Evolutionary conservation across 2,888 invertebrate genomes (phyloP).

Genomic region (Hypena proboscidalis): DNA sequence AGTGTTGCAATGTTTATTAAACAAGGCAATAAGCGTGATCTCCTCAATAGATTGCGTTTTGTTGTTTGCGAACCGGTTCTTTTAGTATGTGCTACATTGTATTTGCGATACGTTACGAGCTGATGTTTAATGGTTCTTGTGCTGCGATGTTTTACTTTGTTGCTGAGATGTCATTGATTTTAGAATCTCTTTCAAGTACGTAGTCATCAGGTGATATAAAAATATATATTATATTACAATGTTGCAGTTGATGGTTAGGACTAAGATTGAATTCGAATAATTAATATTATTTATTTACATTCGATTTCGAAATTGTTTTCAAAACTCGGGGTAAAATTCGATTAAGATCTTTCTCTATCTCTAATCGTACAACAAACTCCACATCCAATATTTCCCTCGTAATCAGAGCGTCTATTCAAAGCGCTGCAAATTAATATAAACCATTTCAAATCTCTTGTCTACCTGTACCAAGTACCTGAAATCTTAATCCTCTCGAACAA

Average conservation of each 20-base stretch:
- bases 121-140: constrained; percentile 11
- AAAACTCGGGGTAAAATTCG: too few relatives aligned
- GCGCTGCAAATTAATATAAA: too few relatives aligned
- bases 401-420: too few relatives aligned
- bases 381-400: too few relatives aligned
- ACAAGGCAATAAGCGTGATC: constrained; percentile 77
- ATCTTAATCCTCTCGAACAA: constrained; percentile 42
- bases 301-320: too few relatives aligned
- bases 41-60: constrained; percentile 51
- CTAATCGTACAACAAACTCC: too few relatives aligned
- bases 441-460: constrained; percentile 13
- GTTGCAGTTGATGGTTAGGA: neutral
- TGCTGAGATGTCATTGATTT: constrained; percentile 9
- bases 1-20: constrained; percentile 84
- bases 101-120: constrained; percentile 5
- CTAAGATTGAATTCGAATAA: neutral
- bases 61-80: constrained; percentile 49
- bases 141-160: constrained; percentile 10
- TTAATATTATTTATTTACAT: constrained; percentile 1
- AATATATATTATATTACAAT: neutral
- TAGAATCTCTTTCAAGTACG: neutral
- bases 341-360: too few relatives aligned
- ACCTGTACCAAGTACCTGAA: constrained; percentile 31
- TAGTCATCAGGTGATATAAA: neutral
- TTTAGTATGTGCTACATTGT: constrained; percentile 10